phyloP scores from a whole-genome alignment of 1,140 invertebrate genomes.

The Papilio helenus region DNA sequence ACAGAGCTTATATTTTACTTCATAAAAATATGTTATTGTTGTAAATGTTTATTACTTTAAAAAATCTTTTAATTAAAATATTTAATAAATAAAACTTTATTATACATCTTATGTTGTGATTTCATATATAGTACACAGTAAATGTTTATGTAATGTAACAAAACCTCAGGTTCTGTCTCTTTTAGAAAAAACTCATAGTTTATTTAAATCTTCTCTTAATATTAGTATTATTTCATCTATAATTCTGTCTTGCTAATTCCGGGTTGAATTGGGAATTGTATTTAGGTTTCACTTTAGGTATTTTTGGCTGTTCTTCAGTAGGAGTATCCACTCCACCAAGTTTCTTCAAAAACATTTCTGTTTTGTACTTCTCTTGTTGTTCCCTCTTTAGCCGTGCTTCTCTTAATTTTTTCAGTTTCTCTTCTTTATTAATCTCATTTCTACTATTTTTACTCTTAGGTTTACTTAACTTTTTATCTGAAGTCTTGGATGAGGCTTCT shows the following conservation, averaged over 20 bases:
- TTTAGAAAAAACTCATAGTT: neutral
- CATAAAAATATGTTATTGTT: neutral
- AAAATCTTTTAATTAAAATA: neutral
- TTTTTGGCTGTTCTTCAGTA: constrained; percentile 50
- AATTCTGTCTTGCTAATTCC: constrained; percentile 92
- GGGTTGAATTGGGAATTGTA: constrained; percentile 98
- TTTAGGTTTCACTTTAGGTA: constrained; percentile 85
- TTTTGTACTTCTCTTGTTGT: constrained; percentile 87
- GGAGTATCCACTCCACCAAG: constrained; percentile 80
- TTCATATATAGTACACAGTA: too few relatives aligned
- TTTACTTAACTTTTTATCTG: constrained; percentile 74
- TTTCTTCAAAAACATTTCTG: constrained; percentile 88
- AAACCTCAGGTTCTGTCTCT: neutral
- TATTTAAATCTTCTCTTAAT: neutral
- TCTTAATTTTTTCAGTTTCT: constrained; percentile 89
- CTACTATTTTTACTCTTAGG: constrained; percentile 74
- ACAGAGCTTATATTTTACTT: neutral
- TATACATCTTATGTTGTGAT: too few relatives aligned
- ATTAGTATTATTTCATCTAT: constrained; percentile 62
- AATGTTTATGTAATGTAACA: too few relatives aligned
- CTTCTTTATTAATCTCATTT: constrained; percentile 70
- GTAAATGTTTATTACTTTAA: neutral
- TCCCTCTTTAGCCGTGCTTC: constrained; percentile 92
- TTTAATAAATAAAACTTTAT: too few relatives aligned
- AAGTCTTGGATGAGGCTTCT: constrained; percentile 29